Evolutionary conservation across 2,113 vertebrate genomes (phyloP).

Genomic region (Pseudorhombus dupliciocellatus): DNA sequence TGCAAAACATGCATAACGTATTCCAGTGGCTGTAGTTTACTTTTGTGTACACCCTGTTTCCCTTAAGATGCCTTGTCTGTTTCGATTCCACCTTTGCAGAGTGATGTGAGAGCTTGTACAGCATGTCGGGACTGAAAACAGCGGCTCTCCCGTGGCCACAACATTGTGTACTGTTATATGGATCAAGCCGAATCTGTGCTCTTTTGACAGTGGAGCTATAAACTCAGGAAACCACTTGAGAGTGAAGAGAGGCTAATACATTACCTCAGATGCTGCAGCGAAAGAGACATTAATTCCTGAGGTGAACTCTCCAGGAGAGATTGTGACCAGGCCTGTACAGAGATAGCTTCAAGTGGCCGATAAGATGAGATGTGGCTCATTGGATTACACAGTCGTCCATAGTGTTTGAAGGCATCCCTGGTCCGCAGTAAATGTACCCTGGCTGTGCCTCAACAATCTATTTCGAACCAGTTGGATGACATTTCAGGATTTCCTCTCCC

Average conservation of each 20-base stretch:
- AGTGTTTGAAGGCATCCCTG: conserved; percentile 45
- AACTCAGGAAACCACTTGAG: conserved; percentile 20
- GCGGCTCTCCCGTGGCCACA: conserved; percentile 16
- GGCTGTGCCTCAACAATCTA: conserved; percentile 32
- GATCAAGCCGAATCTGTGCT: not conserved
- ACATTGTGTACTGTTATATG: conserved; percentile 3
- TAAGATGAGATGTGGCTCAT: conserved; percentile 38
- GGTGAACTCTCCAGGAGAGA: not conserved
- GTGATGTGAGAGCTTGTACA: conserved; percentile 9
- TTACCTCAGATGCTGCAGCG: not conserved
- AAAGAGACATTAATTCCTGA: not conserved
- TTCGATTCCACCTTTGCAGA: conserved; percentile 16
- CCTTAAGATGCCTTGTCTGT: conserved; percentile 14
- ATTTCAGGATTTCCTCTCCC: conserved; percentile 28
- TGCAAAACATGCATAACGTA: conserved; percentile 3
- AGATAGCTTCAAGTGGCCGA: conserved; percentile 38
- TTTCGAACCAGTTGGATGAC: conserved; percentile 25
- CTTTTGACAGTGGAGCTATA: conserved; percentile 14
- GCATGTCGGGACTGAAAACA: conserved; percentile 1
- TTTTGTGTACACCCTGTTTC: not conserved
- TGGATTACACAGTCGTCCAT: conserved; percentile 45
- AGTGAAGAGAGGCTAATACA: conserved; percentile 3
- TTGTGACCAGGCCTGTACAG: conserved; percentile 19
- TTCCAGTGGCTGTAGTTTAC: conserved; percentile 6
- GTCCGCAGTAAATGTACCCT: conserved; percentile 40